A percentile compares a stretch with the other conserved stretches of the same genome.
These are phyloP conservation scores for Daubentonia madagascariensis DNA, from an alignment of 2,113 vertebrate genomes.

Conservation along the genomic window DNA sequence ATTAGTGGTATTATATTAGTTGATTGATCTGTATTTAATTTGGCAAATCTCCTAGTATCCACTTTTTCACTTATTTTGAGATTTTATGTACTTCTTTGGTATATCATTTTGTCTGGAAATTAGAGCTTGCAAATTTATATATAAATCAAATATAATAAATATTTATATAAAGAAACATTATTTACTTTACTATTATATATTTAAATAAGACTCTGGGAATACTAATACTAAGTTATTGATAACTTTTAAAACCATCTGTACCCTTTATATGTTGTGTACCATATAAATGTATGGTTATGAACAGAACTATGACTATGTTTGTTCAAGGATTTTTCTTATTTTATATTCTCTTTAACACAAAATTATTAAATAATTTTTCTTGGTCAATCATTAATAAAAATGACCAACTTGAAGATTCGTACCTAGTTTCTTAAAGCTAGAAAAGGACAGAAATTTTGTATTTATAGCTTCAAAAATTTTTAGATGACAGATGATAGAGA, in stretches of 20 bases:
- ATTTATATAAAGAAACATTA: neutral
- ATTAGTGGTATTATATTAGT: neutral
- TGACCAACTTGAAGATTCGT: neutral
- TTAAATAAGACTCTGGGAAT: neutral
- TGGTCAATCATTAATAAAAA: neutral
- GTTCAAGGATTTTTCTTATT: neutral
- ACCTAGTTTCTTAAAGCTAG: neutral
- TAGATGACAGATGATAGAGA: neutral
- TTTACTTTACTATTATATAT: neutral
- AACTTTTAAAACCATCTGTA: neutral
- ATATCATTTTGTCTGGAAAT: neutral
- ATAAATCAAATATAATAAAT: neutral
- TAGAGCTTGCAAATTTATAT: neutral
- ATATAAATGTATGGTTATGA: neutral
- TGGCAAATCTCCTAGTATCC: neutral
- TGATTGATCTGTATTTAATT: neutral
- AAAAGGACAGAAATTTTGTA: neutral
- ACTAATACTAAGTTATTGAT: neutral
- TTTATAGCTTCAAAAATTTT: neutral
- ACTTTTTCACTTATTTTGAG: neutral
- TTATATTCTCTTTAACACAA: neutral
- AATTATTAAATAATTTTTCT: neutral
- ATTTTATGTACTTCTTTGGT: neutral
- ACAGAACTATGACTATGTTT: neutral
- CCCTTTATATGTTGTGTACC: neutral